Percentiles rank a stretch among this genome's conserved stretches.
These are phyloP conservation scores for Tethya wilhelma DNA, from an alignment of 37 sponge, comb jelly and placozoan species.

Conservation along the genomic window DNA sequence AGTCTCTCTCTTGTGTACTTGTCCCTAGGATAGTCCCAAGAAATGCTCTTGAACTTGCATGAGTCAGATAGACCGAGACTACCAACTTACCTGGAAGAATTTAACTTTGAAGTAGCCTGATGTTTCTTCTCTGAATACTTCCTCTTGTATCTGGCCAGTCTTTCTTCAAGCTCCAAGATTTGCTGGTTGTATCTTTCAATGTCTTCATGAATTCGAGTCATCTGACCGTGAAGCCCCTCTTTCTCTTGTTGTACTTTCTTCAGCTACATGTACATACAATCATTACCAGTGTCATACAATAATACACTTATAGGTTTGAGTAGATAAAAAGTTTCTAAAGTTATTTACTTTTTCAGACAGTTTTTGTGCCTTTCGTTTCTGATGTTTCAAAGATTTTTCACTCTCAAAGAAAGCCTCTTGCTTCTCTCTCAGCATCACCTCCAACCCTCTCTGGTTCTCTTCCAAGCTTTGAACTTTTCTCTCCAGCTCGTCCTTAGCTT, in stretches of 20 bases:
- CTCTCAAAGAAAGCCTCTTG: slow-evolving; percentile 1
- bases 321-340: not conserved
- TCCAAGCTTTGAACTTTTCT: not conserved
- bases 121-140: slow-evolving; percentile 19
- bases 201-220: slow-evolving; percentile 11
- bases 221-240: not conserved
- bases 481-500: not conserved
- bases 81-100: slow-evolving; percentile 36
- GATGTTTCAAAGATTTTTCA: not conserved
- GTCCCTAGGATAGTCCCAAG: slow-evolving; percentile 20
- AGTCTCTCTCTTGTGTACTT: slow-evolving; percentile 23
- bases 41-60: no score
- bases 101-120: slow-evolving; percentile 11
- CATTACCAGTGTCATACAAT: not conserved
- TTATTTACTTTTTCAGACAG: slow-evolving; percentile 2
- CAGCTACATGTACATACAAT: slow-evolving; percentile 1
- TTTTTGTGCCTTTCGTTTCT: slow-evolving; percentile 4
- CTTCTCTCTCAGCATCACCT: slow-evolving; percentile 21
- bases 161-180: slow-evolving; percentile 8
- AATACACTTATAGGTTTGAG: not conserved
- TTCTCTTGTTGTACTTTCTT: slow-evolving; percentile 13
- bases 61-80: no score
- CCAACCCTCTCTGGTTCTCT: not conserved
- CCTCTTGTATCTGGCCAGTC: slow-evolving; percentile 21
- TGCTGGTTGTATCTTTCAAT: not conserved